Evolutionary conservation across 30 jellyfish, hydroid and myxozoan genomes (phyloP).

Genomic region (Aurelia aurita): DNA sequence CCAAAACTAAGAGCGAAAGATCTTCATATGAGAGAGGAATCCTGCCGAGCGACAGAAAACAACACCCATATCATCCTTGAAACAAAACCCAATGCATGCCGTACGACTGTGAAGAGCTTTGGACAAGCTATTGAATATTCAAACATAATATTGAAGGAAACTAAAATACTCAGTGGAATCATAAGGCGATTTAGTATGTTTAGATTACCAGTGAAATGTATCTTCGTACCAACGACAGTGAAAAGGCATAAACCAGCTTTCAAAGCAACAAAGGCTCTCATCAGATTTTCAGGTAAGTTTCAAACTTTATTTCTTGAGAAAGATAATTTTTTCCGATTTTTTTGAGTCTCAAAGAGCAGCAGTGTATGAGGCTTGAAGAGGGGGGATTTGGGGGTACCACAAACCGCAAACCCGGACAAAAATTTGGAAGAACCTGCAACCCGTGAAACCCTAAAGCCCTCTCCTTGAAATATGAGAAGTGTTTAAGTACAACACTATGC

Average conservation of each 20-base stretch:
- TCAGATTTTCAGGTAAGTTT: conserved; percentile 41
- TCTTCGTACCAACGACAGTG: conserved; percentile 11
- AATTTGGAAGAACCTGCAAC: no score
- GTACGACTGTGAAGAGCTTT: conserved; percentile 43
- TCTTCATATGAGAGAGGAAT: conserved; percentile 49
- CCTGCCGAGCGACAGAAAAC: conserved; percentile 72
- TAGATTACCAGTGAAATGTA: conserved; percentile 67
- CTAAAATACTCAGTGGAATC: conserved; percentile 9
- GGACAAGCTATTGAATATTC: conserved; percentile 40
- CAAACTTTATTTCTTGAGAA: neutral
- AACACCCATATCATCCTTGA: conserved; percentile 58
- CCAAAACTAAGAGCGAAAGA: conserved; percentile 28
- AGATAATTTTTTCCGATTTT: neutral
- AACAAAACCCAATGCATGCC: conserved; percentile 54
- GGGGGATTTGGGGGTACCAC: no score
- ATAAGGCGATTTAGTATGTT: conserved; percentile 40
- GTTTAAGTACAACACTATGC: no score
- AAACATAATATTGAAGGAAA: conserved; percentile 21
- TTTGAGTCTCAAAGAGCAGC: conserved; percentile 1
- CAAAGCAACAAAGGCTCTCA: conserved; percentile 18
- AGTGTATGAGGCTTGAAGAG: neutral
- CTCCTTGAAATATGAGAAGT: no score
- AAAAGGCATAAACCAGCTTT: conserved; percentile 2
- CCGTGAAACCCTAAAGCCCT: no score
- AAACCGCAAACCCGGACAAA: no score